These are phyloP conservation scores for Alouatta palliata DNA, from an alignment of 2,113 vertebrate species.

Conservation along the genomic window DNA sequence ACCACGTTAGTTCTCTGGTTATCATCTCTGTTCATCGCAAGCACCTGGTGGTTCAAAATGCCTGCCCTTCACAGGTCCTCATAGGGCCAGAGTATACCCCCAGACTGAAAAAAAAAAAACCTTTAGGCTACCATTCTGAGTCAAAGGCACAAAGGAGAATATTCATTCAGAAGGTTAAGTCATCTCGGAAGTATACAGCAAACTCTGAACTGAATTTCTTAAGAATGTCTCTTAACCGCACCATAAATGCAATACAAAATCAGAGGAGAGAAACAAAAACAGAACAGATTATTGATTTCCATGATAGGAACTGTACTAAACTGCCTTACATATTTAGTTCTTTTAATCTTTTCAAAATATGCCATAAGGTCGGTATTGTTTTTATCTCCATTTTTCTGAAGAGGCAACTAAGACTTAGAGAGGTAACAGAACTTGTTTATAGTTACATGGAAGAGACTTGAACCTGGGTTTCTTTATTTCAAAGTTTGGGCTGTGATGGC, in stretches of 20 bases:
- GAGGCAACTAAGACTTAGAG: neutral
- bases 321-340: neutral
- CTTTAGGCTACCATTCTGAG: neutral
- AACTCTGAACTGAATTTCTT: constrained; percentile 32
- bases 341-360: constrained; percentile 21
- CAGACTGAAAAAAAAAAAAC: neutral
- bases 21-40: neutral
- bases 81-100: neutral
- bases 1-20: neutral
- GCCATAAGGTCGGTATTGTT: neutral
- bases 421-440: neutral
- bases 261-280: constrained; percentile 43
- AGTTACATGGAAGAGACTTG: neutral
- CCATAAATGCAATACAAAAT: constrained; percentile 23
- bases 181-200: neutral
- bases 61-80: neutral
- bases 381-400: neutral
- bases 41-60: neutral
- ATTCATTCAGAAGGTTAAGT: neutral
- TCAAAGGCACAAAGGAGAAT: neutral
- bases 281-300: neutral
- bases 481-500: neutral
- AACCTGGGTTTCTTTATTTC: neutral
- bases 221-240: constrained; percentile 16
- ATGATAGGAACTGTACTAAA: neutral